Conservation (phyloP, 2,888 invertebrate species). For the Heliconius hortense region DNA sequence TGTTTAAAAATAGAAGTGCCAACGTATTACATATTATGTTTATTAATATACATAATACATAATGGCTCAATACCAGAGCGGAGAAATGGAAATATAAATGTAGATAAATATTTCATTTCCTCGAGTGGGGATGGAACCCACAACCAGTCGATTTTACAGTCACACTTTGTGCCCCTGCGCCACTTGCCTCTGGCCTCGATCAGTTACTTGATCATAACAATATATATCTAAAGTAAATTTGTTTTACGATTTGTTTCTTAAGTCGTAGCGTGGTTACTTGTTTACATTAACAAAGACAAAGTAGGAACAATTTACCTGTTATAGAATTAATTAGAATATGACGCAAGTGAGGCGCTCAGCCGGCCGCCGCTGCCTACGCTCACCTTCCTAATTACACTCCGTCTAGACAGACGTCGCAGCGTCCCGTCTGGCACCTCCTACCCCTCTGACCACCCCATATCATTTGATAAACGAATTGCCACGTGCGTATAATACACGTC, state of each 20-base stretch:
- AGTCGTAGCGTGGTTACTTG: not conserved
- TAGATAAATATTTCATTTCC: too few species aligned
- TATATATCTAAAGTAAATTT: not conserved
- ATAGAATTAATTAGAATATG: slow-evolving; percentile 61
- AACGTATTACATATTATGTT: not conserved
- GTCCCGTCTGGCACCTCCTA: slow-evolving; percentile 63
- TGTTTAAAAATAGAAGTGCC: not conserved
- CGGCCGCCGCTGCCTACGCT: slow-evolving; percentile 65
- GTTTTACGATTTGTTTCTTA: not conserved
- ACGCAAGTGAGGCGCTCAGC: slow-evolving; percentile 57
- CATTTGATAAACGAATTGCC: slow-evolving; percentile 48
- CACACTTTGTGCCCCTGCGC: too few species aligned
- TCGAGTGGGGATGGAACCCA: too few species aligned
- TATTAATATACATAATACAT: not conserved
- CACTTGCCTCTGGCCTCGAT: too few species aligned
- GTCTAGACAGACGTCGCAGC: slow-evolving; percentile 72
- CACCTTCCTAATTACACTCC: slow-evolving; percentile 75
- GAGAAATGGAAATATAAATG: too few species aligned
- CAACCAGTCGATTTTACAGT: too few species aligned
- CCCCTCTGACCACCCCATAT: slow-evolving; percentile 50
- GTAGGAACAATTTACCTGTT: slow-evolving; percentile 52
- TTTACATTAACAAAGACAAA: slow-evolving; percentile 23
- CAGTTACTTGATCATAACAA: not conserved
- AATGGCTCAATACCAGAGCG: not conserved
- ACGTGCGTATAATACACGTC: slow-evolving; percentile 29